Percentiles rank a stretch among this genome's conserved stretches.
phyloP scores from a whole-genome alignment of 2,888 invertebrate species.

The Lucinisca nassula region DNA sequence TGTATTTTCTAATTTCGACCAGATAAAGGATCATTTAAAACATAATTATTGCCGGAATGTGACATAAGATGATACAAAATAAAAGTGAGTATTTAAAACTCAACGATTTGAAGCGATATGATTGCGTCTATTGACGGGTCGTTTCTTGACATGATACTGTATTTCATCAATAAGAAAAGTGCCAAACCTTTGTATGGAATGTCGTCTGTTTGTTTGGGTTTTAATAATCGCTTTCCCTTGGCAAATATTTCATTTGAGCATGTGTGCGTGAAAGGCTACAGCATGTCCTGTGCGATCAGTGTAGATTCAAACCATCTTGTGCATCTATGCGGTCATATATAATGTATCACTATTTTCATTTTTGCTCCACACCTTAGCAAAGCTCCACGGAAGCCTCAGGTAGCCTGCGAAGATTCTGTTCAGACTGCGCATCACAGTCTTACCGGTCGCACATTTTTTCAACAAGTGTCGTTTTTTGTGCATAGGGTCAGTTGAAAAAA shows the following conservation, averaged over 20 bases:
- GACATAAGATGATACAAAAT: not conserved
- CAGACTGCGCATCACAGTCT: too few relatives aligned
- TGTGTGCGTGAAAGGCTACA: too few relatives aligned
- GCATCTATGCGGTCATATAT: too few relatives aligned
- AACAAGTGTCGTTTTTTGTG: too few relatives aligned
- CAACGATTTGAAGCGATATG: conserved; percentile 1
- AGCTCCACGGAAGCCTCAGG: too few relatives aligned
- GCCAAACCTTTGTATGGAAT: not conserved
- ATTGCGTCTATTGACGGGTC: not conserved
- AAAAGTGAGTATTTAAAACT: not conserved
- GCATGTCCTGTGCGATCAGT: too few relatives aligned
- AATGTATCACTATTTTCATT: too few relatives aligned
- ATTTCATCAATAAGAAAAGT: not conserved
- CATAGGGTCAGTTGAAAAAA: too few relatives aligned
- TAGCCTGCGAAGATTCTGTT: too few relatives aligned
- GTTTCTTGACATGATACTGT: not conserved
- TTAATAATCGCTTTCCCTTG: not conserved
- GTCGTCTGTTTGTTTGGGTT: not conserved
- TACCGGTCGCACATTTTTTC: too few relatives aligned
- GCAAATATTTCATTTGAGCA: not conserved
- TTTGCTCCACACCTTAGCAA: too few relatives aligned
- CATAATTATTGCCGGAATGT: not conserved
- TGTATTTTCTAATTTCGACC: not conserved
- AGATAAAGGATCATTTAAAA: not conserved
- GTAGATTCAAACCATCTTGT: too few relatives aligned